Evolutionary conservation across 2,113 vertebrate species (phyloP).

Genomic region (Columba livia): DNA sequence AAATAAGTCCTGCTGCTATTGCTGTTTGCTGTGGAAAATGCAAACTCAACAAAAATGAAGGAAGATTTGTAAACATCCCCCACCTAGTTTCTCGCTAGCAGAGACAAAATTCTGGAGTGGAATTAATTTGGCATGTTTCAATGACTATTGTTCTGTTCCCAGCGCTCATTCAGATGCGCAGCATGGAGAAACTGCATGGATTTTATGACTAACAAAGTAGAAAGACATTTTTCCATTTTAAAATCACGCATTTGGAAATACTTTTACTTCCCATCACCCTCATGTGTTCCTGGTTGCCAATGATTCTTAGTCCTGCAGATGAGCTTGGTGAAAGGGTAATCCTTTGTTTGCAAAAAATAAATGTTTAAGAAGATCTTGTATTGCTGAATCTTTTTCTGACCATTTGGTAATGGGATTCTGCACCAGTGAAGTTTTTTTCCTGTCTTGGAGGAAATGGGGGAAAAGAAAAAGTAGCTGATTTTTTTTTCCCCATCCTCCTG

Average conservation of each 20-base stretch:
- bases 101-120: background rate
- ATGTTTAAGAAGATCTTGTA: background rate
- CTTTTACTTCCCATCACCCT: background rate
- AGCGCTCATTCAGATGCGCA: background rate
- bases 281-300: background rate
- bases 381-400: background rate
- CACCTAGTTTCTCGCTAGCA: background rate
- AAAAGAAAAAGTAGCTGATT: background rate
- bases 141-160: background rate
- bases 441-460: background rate
- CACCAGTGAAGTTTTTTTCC: background rate
- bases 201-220: constrained; percentile 8
- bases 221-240: background rate
- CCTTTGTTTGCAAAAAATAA: background rate
- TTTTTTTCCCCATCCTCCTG: background rate
- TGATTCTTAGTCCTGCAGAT: background rate
- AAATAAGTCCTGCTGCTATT: background rate
- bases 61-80: background rate
- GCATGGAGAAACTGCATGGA: background rate
- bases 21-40: background rate
- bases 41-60: background rate
- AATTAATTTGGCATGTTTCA: constrained; percentile 20
- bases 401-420: background rate
- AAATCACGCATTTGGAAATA: background rate
- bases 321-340: background rate